Evolutionary conservation across 2,113 vertebrate species (phyloP).

Genomic region (Phycodurus eques): DNA sequence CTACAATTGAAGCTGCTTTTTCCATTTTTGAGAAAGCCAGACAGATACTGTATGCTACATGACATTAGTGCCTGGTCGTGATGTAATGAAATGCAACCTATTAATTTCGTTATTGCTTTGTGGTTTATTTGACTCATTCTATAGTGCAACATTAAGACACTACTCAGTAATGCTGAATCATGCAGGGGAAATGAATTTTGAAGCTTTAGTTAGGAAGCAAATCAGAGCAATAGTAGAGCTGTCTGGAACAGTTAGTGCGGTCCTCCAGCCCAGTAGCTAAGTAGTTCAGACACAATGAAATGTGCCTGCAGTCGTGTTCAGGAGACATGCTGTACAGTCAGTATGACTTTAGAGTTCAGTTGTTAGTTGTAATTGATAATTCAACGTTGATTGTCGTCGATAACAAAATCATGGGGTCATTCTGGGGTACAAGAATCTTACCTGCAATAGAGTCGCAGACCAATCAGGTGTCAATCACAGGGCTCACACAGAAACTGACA

Average conservation of each 20-base stretch:
- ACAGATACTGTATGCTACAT: too few relatives aligned
- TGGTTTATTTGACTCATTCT: too few relatives aligned
- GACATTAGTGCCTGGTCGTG: too few relatives aligned
- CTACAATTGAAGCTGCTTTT: too few relatives aligned
- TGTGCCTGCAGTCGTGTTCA: background rate
- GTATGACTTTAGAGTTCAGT: background rate
- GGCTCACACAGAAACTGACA: too few relatives aligned
- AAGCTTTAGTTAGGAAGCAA: conserved; percentile 9
- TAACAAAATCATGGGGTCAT: background rate
- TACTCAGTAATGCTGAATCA: background rate
- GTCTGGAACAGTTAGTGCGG: conserved; percentile 5
- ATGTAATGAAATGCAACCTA: too few relatives aligned
- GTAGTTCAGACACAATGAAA: background rate
- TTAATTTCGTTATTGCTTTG: too few relatives aligned
- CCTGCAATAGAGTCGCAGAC: too few relatives aligned
- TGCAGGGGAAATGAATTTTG: conserved; percentile 4
- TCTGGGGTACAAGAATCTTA: background rate
- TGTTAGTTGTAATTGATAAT: background rate
- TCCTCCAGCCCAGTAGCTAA: background rate
- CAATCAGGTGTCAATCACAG: too few relatives aligned
- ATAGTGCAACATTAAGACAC: background rate
- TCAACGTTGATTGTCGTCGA: background rate
- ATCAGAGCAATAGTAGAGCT: background rate
- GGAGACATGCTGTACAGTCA: background rate
- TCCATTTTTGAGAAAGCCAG: too few relatives aligned